Evolutionary conservation across 2,113 vertebrate species (phyloP), one percentile per base, ranked within the genome.

Genomic region (Phaethon lepturus): DNA sequence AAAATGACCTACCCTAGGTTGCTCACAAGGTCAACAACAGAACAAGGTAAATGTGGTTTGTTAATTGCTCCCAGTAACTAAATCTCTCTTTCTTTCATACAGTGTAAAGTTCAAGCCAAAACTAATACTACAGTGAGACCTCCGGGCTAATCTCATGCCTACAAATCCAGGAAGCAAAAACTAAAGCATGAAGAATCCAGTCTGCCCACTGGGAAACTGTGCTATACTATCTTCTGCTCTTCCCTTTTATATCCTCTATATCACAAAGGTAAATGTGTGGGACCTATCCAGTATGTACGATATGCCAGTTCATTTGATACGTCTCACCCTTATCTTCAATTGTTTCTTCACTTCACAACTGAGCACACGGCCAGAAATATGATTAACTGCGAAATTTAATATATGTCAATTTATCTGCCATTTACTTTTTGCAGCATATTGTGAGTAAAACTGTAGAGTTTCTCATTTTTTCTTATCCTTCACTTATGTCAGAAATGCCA

Each of bases 401-500:
- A 44, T 12, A 23, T 53, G 74, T 56, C 95, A 88, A 74, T 92
- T 93, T 83, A 80, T 74, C 71, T 90, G 86, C 83, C 62, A 60
- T 78, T 92, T 91, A 50, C 45, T 91, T 42, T 77, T 77, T 77
- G 68, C 16, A 82, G 59, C 31, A 29, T n/a, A 81, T 81, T 79
- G 90, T 35, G 69, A 87, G 74, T 3, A 53, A 11, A 73, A 95
- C 68, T 8, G 15, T 35, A 75, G 64, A 49, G 50, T 86, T 86
- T 63, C 85, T 91, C 38, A 28, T 92, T 90, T 90, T 90, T 94
- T 72, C 66, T 28, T 45, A 77, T 38, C 89, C 60, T 73, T 94
- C 89, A 58, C 52, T 81, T 56, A 26, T 38, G 78, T 94, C 96
- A 96, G 87, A 95, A 95, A 85, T 75, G 91, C 44, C 81, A 95